Evolutionary conservation across 2,797 vertebrate species (phyloP).

Genomic region (Neoniphon sammara): DNA sequence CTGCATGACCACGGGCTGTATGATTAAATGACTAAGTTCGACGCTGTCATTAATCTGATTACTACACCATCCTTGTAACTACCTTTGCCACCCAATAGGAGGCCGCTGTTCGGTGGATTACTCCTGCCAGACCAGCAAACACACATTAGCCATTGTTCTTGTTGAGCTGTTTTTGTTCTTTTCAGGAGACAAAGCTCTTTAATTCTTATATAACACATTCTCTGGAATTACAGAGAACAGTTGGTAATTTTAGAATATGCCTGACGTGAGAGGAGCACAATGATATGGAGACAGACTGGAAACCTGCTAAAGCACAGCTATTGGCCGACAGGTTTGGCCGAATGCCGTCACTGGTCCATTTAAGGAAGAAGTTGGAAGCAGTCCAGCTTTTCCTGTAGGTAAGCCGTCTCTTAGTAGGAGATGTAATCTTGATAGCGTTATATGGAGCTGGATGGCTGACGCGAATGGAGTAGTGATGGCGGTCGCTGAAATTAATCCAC

Average conservation of each 20-base stretch:
- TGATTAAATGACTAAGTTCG: constrained; percentile 61
- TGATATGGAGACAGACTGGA: not conserved
- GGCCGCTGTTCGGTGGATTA: constrained; percentile 58
- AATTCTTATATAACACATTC: constrained; percentile 70
- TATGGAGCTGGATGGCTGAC: constrained; percentile 3
- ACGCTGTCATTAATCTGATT: constrained; percentile 80
- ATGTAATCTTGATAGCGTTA: constrained; percentile 6
- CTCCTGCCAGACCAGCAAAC: constrained; percentile 43
- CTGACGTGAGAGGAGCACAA: constrained; percentile 1
- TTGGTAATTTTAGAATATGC: constrained; percentile 19
- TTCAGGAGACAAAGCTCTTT: constrained; percentile 63
- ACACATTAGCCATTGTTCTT: constrained; percentile 78
- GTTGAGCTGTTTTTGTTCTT: constrained; percentile 74
- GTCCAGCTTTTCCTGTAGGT: constrained; percentile 24
- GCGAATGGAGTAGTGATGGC: constrained; percentile 9
- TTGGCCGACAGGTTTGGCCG: not conserved
- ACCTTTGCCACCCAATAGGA: constrained; percentile 66
- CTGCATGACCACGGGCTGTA: constrained; percentile 11
- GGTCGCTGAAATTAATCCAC: not conserved
- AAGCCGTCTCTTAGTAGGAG: constrained; percentile 4
- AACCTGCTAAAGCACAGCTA: not conserved
- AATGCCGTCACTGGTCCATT: constrained; percentile 13
- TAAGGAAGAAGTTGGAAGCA: constrained; percentile 8
- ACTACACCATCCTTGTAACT: constrained; percentile 53
- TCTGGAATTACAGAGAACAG: constrained; percentile 41